A percentile compares a stretch with the other conserved stretches of the same genome.
phyloP scores from a whole-genome alignment of 2,888 invertebrate genomes.

The Achlya flavicornis region DNA sequence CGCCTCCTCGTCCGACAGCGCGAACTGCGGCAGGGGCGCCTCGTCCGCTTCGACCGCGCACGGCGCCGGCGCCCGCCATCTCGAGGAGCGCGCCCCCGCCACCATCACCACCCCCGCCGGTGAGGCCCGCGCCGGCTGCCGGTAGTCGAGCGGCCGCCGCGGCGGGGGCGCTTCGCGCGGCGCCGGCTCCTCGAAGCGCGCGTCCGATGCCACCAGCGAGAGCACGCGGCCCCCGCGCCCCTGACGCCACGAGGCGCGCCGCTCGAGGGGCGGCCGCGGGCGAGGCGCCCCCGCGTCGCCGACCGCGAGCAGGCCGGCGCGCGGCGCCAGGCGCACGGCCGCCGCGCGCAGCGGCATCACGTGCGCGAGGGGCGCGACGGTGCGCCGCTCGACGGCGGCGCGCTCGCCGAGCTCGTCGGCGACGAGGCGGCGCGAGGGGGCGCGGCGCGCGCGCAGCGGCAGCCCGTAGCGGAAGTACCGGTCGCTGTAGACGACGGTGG shows the following conservation, averaged over 20 bases:
- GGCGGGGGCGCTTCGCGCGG: neutral
- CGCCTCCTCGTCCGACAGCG: constrained; percentile 11
- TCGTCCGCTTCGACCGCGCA: constrained; percentile 22
- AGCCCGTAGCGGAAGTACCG: constrained; percentile 76
- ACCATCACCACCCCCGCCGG: constrained; percentile 17
- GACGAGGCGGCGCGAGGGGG: constrained; percentile 28
- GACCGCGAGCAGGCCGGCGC: constrained; percentile 26
- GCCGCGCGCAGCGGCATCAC: constrained; percentile 29
- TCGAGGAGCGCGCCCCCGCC: constrained; percentile 32
- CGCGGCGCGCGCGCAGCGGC: constrained; percentile 54
- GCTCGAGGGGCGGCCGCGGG: constrained; percentile 14
- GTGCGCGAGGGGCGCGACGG: constrained; percentile 25
- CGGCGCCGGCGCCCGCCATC: constrained; percentile 27
- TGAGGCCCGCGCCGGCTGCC: neutral
- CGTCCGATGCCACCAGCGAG: neutral
- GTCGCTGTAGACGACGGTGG: constrained; percentile 79
- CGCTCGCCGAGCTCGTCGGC: constrained; percentile 49
- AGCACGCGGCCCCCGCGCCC: neutral
- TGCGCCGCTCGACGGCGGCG: constrained; percentile 51
- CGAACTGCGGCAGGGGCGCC: constrained; percentile 1
- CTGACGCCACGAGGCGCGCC: neutral
- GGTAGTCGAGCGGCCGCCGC: neutral
- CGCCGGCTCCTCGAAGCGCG: neutral
- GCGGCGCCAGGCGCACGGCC: too few species aligned
- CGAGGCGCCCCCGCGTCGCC: constrained; percentile 25